phyloP scores from a whole-genome alignment of 92 coral and sea anemone genomes.

The Epizoanthus illoricatus region DNA sequence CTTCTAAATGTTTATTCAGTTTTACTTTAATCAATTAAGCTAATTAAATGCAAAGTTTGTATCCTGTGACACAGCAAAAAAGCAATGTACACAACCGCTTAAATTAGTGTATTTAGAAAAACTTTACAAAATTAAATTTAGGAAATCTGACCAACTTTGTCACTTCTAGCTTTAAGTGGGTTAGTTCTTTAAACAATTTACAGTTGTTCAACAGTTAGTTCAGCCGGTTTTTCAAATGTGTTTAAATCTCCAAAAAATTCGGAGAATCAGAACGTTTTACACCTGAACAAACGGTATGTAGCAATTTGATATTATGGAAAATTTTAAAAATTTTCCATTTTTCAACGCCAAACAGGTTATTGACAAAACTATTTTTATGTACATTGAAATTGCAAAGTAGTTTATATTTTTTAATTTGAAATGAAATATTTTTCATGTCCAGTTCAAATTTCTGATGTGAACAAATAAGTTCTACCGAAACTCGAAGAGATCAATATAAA shows the following conservation, averaged over 20 bases:
- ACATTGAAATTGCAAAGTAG: background rate
- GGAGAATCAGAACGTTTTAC: background rate
- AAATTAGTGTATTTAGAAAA: too few species aligned
- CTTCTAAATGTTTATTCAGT: background rate
- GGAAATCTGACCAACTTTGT: background rate
- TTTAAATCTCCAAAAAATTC: too few species aligned
- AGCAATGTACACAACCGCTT: slow-evolving; percentile 9
- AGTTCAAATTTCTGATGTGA: too few species aligned
- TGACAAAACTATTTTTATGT: background rate
- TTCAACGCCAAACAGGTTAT: background rate
- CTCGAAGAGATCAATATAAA: too few species aligned
- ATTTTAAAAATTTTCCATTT: background rate
- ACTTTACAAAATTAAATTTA: background rate
- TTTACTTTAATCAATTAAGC: background rate
- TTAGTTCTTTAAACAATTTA: background rate
- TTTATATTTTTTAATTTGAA: too few species aligned
- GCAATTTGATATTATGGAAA: background rate
- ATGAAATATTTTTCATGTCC: too few species aligned
- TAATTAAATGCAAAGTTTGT: slow-evolving; percentile 12
- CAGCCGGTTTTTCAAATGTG: background rate
- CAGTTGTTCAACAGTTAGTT: background rate
- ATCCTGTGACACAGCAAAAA: background rate
- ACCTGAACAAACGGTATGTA: background rate
- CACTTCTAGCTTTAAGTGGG: background rate
- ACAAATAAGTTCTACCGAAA: too few species aligned